phyloP scores from a whole-genome alignment of 2,797 vertebrate genomes.

The Bucorvus abyssinicus region DNA sequence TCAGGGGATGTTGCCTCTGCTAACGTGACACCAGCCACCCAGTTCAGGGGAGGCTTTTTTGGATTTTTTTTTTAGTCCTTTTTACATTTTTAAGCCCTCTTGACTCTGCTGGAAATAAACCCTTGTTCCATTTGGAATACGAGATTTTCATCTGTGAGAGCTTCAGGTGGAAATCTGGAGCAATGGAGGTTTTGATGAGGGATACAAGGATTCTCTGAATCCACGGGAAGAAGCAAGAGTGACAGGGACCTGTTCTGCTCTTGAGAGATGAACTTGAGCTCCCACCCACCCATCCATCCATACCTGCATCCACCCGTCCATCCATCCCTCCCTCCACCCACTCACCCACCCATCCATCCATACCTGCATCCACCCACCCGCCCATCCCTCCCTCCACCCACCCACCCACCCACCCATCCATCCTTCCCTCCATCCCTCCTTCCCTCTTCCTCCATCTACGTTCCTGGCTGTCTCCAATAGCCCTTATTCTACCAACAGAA shows the following conservation, averaged over 20 bases:
- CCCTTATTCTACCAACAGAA: too few relatives aligned
- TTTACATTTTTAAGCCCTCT: accelerated
- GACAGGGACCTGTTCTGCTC: background rate
- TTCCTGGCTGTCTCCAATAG: too few relatives aligned
- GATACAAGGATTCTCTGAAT: accelerated
- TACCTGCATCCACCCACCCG: background rate
- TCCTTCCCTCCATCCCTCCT: background rate
- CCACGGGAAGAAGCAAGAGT: background rate
- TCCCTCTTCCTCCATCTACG: too few relatives aligned
- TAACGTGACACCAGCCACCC: background rate
- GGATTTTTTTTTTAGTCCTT: background rate
- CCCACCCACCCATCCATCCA: background rate
- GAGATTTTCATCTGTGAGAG: background rate
- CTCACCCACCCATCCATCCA: background rate
- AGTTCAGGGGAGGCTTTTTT: background rate
- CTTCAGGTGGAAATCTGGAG: background rate
- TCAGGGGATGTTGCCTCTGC: background rate
- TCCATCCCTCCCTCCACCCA: background rate
- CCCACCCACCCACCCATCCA: background rate
- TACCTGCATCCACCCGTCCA: background rate
- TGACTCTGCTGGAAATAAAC: background rate
- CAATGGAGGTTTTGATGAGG: background rate
- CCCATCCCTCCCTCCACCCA: background rate
- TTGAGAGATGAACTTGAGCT: background rate
- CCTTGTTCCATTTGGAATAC: background rate